These are phyloP conservation scores for Pipistrellus pipistrellus DNA, from an alignment of 2,797 vertebrate genomes.

Conservation along the genomic window DNA sequence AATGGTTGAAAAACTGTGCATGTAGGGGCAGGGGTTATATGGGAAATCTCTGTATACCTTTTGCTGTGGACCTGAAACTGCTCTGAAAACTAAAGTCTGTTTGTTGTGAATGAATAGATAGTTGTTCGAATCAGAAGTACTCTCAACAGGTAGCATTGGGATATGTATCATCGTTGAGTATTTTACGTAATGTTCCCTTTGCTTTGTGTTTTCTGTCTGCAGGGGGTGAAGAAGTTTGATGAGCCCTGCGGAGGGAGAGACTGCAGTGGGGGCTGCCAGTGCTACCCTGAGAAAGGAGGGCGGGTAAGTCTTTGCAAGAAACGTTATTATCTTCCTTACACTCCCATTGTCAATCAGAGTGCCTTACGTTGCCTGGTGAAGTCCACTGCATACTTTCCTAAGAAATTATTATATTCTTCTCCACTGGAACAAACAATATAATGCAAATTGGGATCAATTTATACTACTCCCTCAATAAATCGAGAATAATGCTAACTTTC, in stretches of 20 bases:
- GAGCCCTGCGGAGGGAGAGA: constrained; percentile 97
- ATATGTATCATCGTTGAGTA: neutral
- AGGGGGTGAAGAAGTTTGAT: constrained; percentile 95
- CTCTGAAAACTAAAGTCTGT: neutral
- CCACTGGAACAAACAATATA: rapidly evolving
- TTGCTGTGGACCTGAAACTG: neutral
- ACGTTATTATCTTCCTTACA: rapidly evolving
- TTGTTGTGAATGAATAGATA: neutral
- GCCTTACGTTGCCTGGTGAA: neutral
- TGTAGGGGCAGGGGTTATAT: rapidly evolving
- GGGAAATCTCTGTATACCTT: neutral
- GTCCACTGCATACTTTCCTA: neutral
- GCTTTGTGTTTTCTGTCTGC: constrained; percentile 71
- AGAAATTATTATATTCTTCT: neutral
- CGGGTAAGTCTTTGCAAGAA: constrained; percentile 91
- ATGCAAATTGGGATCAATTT: neutral
- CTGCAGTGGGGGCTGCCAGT: constrained; percentile 96
- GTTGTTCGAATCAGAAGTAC: neutral
- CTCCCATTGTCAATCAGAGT: neutral
- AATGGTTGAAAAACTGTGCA: rapidly evolving
- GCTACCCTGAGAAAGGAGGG: constrained; percentile 97
- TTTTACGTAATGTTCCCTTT: constrained; percentile 33
- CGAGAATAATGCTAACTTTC: neutral
- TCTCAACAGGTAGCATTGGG: neutral
- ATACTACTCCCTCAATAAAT: neutral